Evolutionary conservation across 1,140 invertebrate species (phyloP).

Genomic region (Drosophila sechellia): DNA sequence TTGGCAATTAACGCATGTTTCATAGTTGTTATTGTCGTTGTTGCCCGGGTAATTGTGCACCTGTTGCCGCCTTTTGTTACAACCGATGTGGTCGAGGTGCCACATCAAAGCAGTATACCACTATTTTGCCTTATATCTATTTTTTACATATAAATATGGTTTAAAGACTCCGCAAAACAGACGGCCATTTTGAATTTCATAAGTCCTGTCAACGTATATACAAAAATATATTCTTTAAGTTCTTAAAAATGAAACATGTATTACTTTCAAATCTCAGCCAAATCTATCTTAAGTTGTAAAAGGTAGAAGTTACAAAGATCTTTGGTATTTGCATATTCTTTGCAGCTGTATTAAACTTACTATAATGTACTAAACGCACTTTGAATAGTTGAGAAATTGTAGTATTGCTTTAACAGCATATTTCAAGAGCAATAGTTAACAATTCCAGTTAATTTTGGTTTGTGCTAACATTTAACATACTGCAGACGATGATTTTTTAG

Average conservation of each 20-base stretch:
- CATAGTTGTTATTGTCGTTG: constrained; percentile 51
- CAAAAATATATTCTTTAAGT: too few relatives aligned
- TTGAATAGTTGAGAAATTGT: not conserved
- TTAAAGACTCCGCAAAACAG: not conserved
- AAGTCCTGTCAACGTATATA: too few relatives aligned
- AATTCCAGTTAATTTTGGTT: constrained; percentile 41
- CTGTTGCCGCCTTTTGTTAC: constrained; percentile 72
- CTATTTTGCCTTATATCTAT: not conserved
- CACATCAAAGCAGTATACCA: constrained; percentile 3
- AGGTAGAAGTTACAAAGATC: too few relatives aligned
- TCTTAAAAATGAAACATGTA: too few relatives aligned
- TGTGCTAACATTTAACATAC: constrained; percentile 49
- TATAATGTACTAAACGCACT: not conserved
- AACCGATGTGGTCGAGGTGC: constrained; percentile 12
- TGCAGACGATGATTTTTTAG: not conserved
- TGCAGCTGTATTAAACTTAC: too few relatives aligned
- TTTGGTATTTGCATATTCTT: too few relatives aligned
- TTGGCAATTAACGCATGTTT: constrained; percentile 72
- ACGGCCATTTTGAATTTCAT: not conserved
- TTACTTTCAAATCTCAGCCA: too few relatives aligned
- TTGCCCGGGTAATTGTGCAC: constrained; percentile 66
- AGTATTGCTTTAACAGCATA: not conserved
- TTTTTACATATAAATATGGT: not conserved
- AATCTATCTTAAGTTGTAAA: too few relatives aligned
- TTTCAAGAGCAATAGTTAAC: not conserved